Conservation (phyloP, 2,888 invertebrate genomes). For the Torymus aiolomorphi region DNA sequence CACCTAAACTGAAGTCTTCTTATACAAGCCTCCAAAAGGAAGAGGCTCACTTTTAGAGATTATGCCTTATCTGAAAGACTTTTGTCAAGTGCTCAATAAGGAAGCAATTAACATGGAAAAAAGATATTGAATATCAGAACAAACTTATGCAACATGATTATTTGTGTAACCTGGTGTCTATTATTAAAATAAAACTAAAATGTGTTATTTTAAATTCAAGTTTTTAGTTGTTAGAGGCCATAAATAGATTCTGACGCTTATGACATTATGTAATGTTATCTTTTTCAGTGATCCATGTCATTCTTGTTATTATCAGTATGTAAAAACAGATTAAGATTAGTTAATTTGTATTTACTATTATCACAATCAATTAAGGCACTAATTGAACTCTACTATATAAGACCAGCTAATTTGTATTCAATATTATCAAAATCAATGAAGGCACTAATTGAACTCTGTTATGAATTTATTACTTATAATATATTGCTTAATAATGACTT, state of each 20-base stretch:
- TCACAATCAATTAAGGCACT: slow-evolving; percentile 36
- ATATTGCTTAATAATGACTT: background rate
- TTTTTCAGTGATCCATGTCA: slow-evolving; percentile 59
- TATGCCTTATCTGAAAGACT: slow-evolving; percentile 43
- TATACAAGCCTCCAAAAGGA: slow-evolving; percentile 37
- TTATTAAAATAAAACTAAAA: slow-evolving; percentile 29
- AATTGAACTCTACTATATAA: slow-evolving; percentile 5
- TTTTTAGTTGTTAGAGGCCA: slow-evolving; percentile 22
- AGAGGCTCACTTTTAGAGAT: slow-evolving; percentile 37
- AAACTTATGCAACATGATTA: slow-evolving; percentile 13
- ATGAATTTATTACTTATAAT: slow-evolving; percentile 36
- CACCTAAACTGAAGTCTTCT: slow-evolving; percentile 43
- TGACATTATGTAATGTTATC: slow-evolving; percentile 62
- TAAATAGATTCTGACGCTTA: slow-evolving; percentile 33
- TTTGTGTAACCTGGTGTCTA: slow-evolving; percentile 12
- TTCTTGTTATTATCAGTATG: slow-evolving; percentile 45
- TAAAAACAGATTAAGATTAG: slow-evolving; percentile 32
- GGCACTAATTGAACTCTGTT: slow-evolving; percentile 14
- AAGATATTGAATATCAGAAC: background rate
- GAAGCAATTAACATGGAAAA: background rate
- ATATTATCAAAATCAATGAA: slow-evolving; percentile 38
- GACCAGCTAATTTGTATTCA: slow-evolving; percentile 16
- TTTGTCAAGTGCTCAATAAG: slow-evolving; percentile 25
- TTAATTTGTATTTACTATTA: slow-evolving; percentile 20
- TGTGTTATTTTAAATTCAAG: slow-evolving; percentile 32